Percentiles rank a stretch among this genome's conserved stretches.
These are phyloP conservation scores for Ferrisia virgata DNA, from an alignment of 2,888 invertebrate species.

Conservation along the genomic window DNA sequence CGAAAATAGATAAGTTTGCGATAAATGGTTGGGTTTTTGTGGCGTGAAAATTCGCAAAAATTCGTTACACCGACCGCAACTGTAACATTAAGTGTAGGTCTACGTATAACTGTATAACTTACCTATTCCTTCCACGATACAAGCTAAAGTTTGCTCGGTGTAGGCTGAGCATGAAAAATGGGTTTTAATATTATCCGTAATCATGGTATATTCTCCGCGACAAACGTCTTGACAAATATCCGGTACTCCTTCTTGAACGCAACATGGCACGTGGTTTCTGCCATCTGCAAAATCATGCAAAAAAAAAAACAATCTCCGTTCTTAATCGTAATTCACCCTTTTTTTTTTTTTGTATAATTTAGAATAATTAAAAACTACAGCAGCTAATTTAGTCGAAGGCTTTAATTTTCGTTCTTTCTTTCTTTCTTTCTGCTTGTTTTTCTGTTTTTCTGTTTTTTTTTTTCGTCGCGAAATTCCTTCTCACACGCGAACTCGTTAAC, in stretches of 20 bases:
- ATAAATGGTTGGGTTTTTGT: neutral
- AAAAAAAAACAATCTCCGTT: neutral
- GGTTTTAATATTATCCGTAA: constrained; percentile 77
- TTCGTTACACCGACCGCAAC: no score
- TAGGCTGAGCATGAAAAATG: constrained; percentile 81
- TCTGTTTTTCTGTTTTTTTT: no score
- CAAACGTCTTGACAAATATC: constrained; percentile 84
- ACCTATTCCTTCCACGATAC: constrained; percentile 77
- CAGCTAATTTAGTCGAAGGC: neutral
- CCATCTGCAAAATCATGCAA: constrained; percentile 62
- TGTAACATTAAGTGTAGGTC: no score
- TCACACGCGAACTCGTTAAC: neutral
- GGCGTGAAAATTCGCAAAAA: neutral
- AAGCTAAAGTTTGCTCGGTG: constrained; percentile 76
- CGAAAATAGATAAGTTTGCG: neutral
- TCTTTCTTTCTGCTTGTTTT: no score
- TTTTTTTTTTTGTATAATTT: no score
- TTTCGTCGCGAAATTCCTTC: neutral
- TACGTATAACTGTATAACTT: constrained; percentile 50
- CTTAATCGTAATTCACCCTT: neutral
- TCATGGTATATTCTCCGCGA: constrained; percentile 78
- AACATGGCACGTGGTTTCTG: constrained; percentile 81
- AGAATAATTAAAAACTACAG: constrained; percentile 11
- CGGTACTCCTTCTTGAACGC: constrained; percentile 74
- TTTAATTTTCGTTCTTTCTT: no score